Percentiles rank a stretch among this genome's conserved stretches.
phyloP scores from a whole-genome alignment of 2,797 vertebrate species.

The Myiothlypis chrysogaster region DNA sequence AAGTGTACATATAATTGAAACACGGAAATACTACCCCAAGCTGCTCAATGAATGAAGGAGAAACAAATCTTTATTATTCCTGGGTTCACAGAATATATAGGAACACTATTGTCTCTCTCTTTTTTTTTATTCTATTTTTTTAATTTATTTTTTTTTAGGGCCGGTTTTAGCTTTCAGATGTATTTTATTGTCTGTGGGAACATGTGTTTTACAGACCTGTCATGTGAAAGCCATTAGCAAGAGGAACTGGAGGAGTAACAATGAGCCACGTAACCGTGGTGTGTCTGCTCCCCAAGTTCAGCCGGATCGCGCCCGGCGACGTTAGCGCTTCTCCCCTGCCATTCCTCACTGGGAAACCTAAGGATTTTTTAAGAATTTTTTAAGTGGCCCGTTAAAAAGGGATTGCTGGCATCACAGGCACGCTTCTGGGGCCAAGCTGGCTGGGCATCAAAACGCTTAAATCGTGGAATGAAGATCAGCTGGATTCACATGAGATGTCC shows the following conservation, averaged over 20 bases:
- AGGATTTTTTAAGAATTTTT: slow-evolving; percentile 52
- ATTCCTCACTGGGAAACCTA: slow-evolving; percentile 30
- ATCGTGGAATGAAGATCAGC: slow-evolving; percentile 27
- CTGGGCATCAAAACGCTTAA: slow-evolving; percentile 37
- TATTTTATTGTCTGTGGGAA: slow-evolving; percentile 76
- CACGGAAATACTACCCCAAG: slow-evolving; percentile 52
- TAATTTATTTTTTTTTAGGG: neutral
- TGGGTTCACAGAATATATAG: slow-evolving; percentile 48
- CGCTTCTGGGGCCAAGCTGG: slow-evolving; percentile 52
- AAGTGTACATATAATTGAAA: slow-evolving; percentile 54
- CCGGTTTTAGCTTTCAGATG: slow-evolving; percentile 63
- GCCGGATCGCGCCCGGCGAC: neutral
- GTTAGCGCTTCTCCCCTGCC: neutral
- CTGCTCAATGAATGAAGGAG: slow-evolving; percentile 58
- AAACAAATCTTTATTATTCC: slow-evolving; percentile 65
- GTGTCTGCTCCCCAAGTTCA: slow-evolving; percentile 61
- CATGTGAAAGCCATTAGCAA: slow-evolving; percentile 76
- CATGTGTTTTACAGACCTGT: slow-evolving; percentile 79
- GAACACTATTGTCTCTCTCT: slow-evolving; percentile 23
- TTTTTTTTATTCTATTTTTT: neutral
- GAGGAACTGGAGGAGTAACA: slow-evolving; percentile 70
- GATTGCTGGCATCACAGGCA: slow-evolving; percentile 36
- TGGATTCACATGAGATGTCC: neutral
- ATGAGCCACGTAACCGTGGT: slow-evolving; percentile 63
- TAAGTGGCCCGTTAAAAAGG: slow-evolving; percentile 59